Percentiles rank a stretch among this genome's conserved stretches.
Conservation (phyloP, 2,888 invertebrate genomes). For the Chymomyza amoena region DNA sequence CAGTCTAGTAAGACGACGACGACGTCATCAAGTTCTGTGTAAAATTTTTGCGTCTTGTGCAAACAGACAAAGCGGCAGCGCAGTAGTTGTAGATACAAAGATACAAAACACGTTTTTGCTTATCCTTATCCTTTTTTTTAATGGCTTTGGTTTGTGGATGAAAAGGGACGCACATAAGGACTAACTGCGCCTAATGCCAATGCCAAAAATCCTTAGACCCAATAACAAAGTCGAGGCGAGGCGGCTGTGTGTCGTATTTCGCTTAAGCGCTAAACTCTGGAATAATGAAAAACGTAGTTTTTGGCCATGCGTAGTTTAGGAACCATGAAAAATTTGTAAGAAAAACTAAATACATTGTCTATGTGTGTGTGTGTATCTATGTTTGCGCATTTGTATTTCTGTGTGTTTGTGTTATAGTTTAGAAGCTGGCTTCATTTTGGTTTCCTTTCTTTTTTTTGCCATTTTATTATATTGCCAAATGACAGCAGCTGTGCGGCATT, state of each 20-base stretch:
- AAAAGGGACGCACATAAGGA: constrained; percentile 52
- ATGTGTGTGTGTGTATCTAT: not conserved
- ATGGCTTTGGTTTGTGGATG: constrained; percentile 3
- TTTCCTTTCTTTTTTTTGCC: not conserved
- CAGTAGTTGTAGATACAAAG: not conserved
- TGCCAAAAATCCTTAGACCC: not conserved
- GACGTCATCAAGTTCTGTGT: constrained; percentile 44
- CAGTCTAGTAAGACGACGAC: constrained; percentile 21
- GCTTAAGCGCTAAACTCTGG: constrained; percentile 40
- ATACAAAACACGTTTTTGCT: constrained; percentile 45
- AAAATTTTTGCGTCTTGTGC: constrained; percentile 65
- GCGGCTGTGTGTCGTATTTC: not conserved
- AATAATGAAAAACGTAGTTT: constrained; percentile 6
- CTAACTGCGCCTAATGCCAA: constrained; percentile 53
- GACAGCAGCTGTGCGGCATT: not conserved
- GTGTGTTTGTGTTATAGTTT: not conserved
- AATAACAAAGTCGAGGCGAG: not conserved
- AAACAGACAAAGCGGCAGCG: constrained; percentile 39
- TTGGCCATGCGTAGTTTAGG: not conserved
- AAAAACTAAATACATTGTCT: constrained; percentile 11
- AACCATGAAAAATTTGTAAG: constrained; percentile 39
- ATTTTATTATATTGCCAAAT: not conserved
- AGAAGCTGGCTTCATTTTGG: not conserved
- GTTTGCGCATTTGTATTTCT: not conserved
- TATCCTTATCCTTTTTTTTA: constrained; percentile 54